Base-by-base conservation (phyloP, 2,888 invertebrate genomes). In the Lepidocyrtoides sp. region DNA sequence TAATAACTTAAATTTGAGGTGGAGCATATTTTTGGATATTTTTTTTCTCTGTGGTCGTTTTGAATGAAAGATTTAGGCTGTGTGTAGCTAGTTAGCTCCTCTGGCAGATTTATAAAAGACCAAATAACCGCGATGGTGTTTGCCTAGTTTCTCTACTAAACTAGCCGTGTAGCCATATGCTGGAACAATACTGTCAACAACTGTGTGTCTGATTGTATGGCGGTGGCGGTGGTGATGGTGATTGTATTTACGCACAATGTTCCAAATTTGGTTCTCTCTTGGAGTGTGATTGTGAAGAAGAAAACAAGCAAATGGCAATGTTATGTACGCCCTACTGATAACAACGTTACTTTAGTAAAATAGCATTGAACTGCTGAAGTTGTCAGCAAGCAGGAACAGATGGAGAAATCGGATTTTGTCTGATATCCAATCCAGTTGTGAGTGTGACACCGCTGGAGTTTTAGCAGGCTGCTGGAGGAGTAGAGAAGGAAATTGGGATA, bases 231-330 rank as follows among this genome's bases (percentile, higher is more conserved):
- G 20, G 72, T 26, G 44, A 72, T 72, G 41, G 72, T 72, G 14
- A 36, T 4, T 7, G 2, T n/a, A n/a, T n/a, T n/a, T n/a, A 72
- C 20, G 20, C 44, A 44, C 41, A 44, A 72, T 44, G 44, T 23
- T 72, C 72, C 72, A 72, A 72, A 72, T 72, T 72, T 72, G 72
- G 72, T 44, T 72, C 72, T 72, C 72, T 72, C n/a, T 20, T 60
- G 8, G 60, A 3, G 48, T 48, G 36, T 36, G 36, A 4, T 4
- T 2, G 26, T 26, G 23, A 32, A n/a, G 29, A 26, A 5, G 23
- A 60, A 72, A 72, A 20, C 41, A 72, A 44, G 26, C 20, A 72
- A 72, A 72, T 72, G 72, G 72, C 44, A 17, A 72, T 72, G 20
- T 44, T 44, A 10, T 72, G 44, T 72, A 44, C 72, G 72, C 44